These are phyloP conservation scores for Crossocerus cetratus DNA, from an alignment of 2,888 invertebrate species.

Conservation along the genomic window DNA sequence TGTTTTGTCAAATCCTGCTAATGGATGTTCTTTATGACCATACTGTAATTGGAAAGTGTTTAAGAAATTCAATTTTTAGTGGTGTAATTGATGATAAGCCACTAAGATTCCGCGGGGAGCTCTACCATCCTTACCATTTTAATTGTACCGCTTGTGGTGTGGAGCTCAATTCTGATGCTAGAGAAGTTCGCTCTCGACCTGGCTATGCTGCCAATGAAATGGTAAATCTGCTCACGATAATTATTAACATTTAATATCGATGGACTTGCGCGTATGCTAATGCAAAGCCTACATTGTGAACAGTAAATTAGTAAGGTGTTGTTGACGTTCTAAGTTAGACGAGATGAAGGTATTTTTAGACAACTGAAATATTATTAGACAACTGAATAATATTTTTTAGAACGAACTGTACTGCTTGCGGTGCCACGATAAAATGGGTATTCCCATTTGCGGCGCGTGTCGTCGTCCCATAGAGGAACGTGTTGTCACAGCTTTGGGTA, in stretches of 20 bases:
- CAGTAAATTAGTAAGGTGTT: neutral
- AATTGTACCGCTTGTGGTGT: constrained; percentile 95
- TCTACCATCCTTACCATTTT: constrained; percentile 99
- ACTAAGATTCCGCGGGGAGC: constrained; percentile 94
- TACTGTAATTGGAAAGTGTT: no score
- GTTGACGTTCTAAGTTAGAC: neutral
- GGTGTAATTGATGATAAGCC: constrained; percentile 95
- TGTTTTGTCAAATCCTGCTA: no score
- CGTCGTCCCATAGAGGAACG: constrained; percentile 99
- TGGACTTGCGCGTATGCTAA: no score
- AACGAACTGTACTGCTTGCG: constrained; percentile 98
- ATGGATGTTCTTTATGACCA: no score
- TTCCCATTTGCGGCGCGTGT: constrained; percentile 99
- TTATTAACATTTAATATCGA: no score
- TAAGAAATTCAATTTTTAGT: constrained; percentile 77
- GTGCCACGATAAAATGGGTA: constrained; percentile 99
- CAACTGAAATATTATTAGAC: neutral
- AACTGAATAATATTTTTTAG: constrained; percentile 73
- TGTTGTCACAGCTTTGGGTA: constrained; percentile 98
- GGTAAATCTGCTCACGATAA: constrained; percentile 75
- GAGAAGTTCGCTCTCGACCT: constrained; percentile 95
- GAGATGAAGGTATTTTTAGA: neutral
- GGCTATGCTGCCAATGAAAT: constrained; percentile 94
- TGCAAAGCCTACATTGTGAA: neutral
- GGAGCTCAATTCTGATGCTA: constrained; percentile 96